Base-by-base conservation (phyloP, 2,888 invertebrate genomes). In the Pocota personata region DNA sequence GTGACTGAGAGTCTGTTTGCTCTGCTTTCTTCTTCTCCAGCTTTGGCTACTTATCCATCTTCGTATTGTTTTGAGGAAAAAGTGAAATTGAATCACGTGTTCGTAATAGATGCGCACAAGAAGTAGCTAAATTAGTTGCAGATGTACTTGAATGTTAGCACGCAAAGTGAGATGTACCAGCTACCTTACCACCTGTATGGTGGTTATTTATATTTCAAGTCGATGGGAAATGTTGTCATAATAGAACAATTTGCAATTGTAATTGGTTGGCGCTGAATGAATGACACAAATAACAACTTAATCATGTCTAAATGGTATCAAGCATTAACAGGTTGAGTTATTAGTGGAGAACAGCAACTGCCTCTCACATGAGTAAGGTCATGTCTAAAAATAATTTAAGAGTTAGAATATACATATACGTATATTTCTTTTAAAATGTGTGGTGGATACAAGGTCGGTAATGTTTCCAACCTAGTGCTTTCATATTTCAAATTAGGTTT, bases 71-170 rank as follows among this genome's bases (percentile, higher is more conserved):
- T 57, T 40, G 64, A 80, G 75, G 37, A 43, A 80, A 84, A 86
- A 86, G 84, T 86, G 84, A 86, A 86, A 86, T 86, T 80, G 71
- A 80, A 66, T 80, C 84, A 86, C 84, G 80, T 76, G 84, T 73
- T 30, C 10, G 24, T 48, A 69, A 79, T 67, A 69, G 73, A 73
- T 69, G 67, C 76, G 58, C 71, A 80, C 75, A 58, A 78, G 66
- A 73, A 62, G 52, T 46, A 24, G n/a, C 78, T 78, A 75, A 80
- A 58, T 71, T 71, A 62, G 48, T 60, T 73, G 35, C 37, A 58
- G 64, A 71, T 76, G 32, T 48, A 50, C 21, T 30, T 43, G 14
- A 32, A 30, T 52, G 30, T 52, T 27, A 67, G 7, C 80, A 80
- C 75, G 73, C 73, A 66, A 79, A 2, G 21, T 43, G 21, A 57